Base-by-base conservation (phyloP, 1,140 invertebrate genomes). In the Amyelois transitella region DNA sequence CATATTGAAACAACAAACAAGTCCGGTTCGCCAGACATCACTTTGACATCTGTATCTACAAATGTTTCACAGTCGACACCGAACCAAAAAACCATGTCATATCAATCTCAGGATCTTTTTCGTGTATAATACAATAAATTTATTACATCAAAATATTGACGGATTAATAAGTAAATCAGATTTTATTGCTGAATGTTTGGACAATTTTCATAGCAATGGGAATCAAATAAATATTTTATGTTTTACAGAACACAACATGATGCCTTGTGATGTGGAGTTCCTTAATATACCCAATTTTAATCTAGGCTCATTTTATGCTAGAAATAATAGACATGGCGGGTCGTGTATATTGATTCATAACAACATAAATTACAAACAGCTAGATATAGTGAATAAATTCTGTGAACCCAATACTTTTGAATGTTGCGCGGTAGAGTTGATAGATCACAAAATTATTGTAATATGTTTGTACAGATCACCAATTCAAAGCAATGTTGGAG, bases 401-500 rank as follows among this genome's bases (percentile, higher is more conserved):
- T 24, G 12, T 44, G 7, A 38, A 20, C 6, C 18, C 8, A 50
- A 50, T 25, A 25, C 28, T 3, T 14, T 50, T 25, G 50, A 51
- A 38, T 38, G 24, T 19, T 51, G 25, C 38, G 57, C 22, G 6
- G 47, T 56, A n/a, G 50, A 57, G 43, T 28, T 64, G 18, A 18
- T 32, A 21, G 17, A 50, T 17, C 52, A 53, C 22, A 60, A 64
- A 19, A 24, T 53, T 25, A 21, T 60, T 12, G 32, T 64, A 14
- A 18, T 64, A 17, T 64, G 62, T 57, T 10, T 64, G 8, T 60
- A 60, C 25, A 64, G 57, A 47, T 45, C 24, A n/a, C 52, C 58
- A 14, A 43, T 47, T 14, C 43, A 38, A 18, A 57, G 55, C 7
- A 45, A 28, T 14, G 3, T 47, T 8, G n/a, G 17, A 7, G 1